Percentiles rank a stretch among this genome's conserved stretches.
Conservation (phyloP, 2,888 invertebrate genomes). For the Axea sp. region DNA sequence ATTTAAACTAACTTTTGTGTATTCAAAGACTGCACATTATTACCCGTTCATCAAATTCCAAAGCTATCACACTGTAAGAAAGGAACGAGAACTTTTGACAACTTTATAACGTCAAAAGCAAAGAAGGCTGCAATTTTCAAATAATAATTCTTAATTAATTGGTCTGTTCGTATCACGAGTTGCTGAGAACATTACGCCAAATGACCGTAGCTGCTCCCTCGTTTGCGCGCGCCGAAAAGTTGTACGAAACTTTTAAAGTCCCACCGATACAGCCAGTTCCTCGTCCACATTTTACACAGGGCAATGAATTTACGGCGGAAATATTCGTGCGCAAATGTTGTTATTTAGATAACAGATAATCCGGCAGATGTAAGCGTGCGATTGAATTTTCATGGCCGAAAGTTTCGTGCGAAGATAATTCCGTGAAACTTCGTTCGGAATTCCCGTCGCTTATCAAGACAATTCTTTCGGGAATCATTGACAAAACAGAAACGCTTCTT, state of each 20-base stretch:
- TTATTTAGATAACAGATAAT: constrained; percentile 38
- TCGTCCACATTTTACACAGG: not conserved
- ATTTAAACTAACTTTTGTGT: no score
- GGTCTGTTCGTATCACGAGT: constrained; percentile 1
- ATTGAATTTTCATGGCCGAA: constrained; percentile 22
- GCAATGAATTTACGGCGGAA: constrained; percentile 17
- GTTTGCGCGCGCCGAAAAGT: constrained; percentile 22
- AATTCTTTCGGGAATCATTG: no score
- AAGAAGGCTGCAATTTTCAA: constrained; percentile 23
- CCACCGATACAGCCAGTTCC: not conserved
- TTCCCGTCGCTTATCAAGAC: constrained; percentile 1
- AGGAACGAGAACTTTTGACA: constrained; percentile 13
- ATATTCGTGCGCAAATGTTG: constrained; percentile 14
- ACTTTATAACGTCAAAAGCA: not conserved
- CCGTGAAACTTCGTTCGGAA: not conserved
- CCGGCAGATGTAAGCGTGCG: constrained; percentile 15
- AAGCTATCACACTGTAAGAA: not conserved
- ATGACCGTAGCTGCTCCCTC: constrained; percentile 14
- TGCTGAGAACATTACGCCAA: not conserved
- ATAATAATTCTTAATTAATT: constrained; percentile 29
- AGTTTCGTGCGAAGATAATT: constrained; percentile 13
- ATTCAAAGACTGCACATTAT: no score
- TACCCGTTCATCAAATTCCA: not conserved
- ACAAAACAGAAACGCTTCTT: no score
- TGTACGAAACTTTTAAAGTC: constrained; percentile 15